Evolutionary conservation across 2,113 vertebrate genomes (phyloP), one percentile per base, ranked within the genome.

Genomic region (Tachuris rubrigastra): DNA sequence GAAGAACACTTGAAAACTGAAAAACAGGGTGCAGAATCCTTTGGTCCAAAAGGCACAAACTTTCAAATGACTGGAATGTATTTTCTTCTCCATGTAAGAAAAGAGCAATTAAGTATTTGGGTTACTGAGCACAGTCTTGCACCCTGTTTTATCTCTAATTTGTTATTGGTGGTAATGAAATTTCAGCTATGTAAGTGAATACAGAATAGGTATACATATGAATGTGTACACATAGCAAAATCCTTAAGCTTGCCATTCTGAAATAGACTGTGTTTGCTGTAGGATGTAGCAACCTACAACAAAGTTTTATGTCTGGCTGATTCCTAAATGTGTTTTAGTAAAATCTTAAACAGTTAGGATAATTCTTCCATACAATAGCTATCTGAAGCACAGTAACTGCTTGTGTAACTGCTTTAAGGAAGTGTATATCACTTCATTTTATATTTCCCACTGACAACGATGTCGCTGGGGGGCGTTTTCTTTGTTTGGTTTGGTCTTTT

Each of bases 11-110:
- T 83, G 35, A 83, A 89, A 92, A 69, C 94, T 93, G 92, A 95
- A 97, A 98, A 98, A 96, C 68, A 95, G 85, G 58, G 81, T 85
- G 85, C 87, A 97, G 87, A 95, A 93, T 68, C 66, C 53, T 96
- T 93, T 96, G 92, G 94, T 97, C 95, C 91, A 77, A 55, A 74
- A 92, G 92, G 89, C 82, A 92, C 50, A 91, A 87, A 78, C 74
- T 81, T 92, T 33, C 94, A 56, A 93, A 85, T 55, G 55, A 80
- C 94, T 97, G 85, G 80, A 95, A 83, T 21, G 4, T 94, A 82
- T 90, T 95, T 97, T 93, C 71, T 95, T 91, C 80, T 95, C 85
- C 79, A 55, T 97, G 71, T 95, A 92, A 86, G 94, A 89, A 98
- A 96, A 92, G 30, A 97, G 87, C 76, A 93, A 94, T 63, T 85